These are phyloP conservation scores for Cheilosia urbana DNA, from an alignment of 2,888 invertebrate genomes.

Conservation along the genomic window DNA sequence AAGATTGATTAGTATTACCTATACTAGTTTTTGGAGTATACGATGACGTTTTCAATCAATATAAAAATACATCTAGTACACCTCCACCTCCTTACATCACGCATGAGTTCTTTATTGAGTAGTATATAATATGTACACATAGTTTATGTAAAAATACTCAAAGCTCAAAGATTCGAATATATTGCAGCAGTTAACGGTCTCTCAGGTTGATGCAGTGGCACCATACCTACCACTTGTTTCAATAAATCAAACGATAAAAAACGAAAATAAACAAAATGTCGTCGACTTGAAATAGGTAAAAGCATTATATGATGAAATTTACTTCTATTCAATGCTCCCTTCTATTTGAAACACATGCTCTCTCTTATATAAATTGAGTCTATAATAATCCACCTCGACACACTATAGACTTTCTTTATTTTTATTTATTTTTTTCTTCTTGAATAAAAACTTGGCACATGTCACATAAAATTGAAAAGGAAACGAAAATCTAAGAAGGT, in stretches of 20 bases:
- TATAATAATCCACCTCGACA: background rate
- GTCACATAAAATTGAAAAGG: background rate
- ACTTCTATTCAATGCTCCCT: background rate
- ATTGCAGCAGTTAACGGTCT: background rate
- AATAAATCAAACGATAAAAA: constrained; percentile 5
- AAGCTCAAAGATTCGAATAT: too few species aligned
- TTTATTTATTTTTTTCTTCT: background rate
- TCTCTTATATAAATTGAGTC: constrained; percentile 5
- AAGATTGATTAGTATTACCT: too few species aligned
- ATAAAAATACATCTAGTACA: too few species aligned
- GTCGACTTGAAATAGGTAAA: background rate
- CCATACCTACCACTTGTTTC: background rate
- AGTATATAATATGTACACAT: too few species aligned
- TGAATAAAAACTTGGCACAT: background rate
- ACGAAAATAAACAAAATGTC: background rate
- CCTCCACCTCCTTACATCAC: too few species aligned
- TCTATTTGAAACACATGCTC: background rate
- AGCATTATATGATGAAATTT: background rate
- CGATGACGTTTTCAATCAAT: too few species aligned
- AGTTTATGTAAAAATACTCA: too few species aligned
- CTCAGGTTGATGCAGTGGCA: background rate
- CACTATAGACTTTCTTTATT: background rate
- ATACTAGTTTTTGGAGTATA: too few species aligned
- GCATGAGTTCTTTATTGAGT: too few species aligned
- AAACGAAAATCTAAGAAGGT: background rate